Conservation (phyloP, 92 coral and sea anemone genomes). For the Porites cylindrica region DNA sequence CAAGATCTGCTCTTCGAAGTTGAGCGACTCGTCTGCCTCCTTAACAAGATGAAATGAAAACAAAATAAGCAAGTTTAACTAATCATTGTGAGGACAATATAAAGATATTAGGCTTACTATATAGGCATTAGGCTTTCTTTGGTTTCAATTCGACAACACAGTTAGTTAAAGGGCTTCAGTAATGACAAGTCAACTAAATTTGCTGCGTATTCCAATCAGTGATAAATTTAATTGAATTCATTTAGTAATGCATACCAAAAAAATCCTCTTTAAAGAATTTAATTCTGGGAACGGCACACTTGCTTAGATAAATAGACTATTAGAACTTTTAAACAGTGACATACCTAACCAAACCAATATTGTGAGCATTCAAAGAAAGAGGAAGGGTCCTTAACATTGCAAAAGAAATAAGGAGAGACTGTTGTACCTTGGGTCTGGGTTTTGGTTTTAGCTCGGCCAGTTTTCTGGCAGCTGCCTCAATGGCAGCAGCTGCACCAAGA, state of each 20-base stretch:
- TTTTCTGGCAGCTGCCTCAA: constrained; percentile 99
- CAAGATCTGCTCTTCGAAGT: constrained; percentile 95
- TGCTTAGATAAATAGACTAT: too few relatives aligned
- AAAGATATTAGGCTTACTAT: not conserved
- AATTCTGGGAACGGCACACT: not conserved
- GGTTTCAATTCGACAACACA: too few relatives aligned
- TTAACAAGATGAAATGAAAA: constrained; percentile 5
- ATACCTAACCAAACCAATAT: too few relatives aligned
- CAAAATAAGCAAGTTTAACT: not conserved
- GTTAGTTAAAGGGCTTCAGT: too few relatives aligned
- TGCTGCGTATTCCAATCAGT: too few relatives aligned
- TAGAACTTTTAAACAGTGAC: too few relatives aligned
- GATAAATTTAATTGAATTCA: too few relatives aligned
- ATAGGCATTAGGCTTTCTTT: too few relatives aligned
- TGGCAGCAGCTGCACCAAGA: constrained; percentile 97
- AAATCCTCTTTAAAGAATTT: not conserved
- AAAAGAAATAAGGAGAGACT: not conserved
- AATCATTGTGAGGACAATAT: not conserved
- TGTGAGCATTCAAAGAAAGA: not conserved
- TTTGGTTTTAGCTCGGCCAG: constrained; percentile 99
- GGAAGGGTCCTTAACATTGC: not conserved
- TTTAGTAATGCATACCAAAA: too few relatives aligned
- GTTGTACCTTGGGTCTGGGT: constrained; percentile 92
- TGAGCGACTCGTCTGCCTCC: constrained; percentile 88
- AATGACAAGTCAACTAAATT: too few relatives aligned